Evolutionary conservation across 2,113 vertebrate genomes (phyloP).

Genomic region (Oncorhynchus keta): DNA sequence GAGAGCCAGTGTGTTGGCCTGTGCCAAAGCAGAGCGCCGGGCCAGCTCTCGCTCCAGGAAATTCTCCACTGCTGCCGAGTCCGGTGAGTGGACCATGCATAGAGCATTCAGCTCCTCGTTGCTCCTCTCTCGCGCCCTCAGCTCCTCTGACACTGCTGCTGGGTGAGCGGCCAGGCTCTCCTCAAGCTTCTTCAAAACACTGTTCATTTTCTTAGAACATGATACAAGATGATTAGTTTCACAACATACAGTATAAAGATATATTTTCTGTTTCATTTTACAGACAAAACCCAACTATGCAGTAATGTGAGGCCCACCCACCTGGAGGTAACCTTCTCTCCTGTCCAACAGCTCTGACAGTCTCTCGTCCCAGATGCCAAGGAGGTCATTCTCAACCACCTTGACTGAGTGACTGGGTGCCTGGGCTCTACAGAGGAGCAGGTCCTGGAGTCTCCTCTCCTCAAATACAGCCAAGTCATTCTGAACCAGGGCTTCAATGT

Average conservation of each 20-base stretch:
- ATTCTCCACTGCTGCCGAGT: constrained; percentile 10
- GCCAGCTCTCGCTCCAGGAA: constrained; percentile 43
- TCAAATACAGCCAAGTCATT: constrained; percentile 59
- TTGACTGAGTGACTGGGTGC: constrained; percentile 6
- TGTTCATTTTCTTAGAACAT: constrained; percentile 59
- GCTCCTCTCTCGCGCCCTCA: constrained; percentile 12
- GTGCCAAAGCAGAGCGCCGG: neutral
- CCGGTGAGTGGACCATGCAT: neutral
- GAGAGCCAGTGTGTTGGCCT: constrained; percentile 12
- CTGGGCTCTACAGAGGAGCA: constrained; percentile 48
- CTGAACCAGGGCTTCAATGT: constrained; percentile 50
- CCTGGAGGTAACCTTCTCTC: constrained; percentile 60
- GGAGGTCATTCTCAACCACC: constrained; percentile 33
- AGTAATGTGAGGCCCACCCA: constrained; percentile 15
- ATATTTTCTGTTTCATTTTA: neutral
- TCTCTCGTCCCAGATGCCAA: constrained; percentile 48
- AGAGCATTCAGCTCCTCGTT: constrained; percentile 17
- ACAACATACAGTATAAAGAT: neutral
- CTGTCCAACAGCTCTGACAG: constrained; percentile 53
- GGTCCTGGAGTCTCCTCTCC: constrained; percentile 61
- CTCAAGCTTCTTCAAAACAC: constrained; percentile 39
- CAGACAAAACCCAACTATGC: constrained; percentile 21
- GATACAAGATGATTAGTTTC: constrained; percentile 21
- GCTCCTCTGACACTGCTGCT: constrained; percentile 30
- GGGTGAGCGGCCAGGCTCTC: constrained; percentile 7